Conservation (phyloP, 2,797 vertebrate genomes). For the Lithobates sylvaticus region DNA sequence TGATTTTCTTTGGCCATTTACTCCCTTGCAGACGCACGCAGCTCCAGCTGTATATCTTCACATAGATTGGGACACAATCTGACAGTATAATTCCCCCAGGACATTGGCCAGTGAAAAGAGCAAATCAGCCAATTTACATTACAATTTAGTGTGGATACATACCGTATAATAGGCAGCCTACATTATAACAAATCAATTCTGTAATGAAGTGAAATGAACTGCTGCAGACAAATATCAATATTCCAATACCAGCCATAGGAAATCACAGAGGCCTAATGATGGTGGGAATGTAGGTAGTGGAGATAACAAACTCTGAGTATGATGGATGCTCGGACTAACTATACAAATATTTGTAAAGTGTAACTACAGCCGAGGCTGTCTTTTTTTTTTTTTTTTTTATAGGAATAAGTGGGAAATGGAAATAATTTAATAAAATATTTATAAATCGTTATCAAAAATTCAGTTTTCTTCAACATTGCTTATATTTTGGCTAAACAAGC, state of each 20-base stretch:
- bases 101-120: conserved; percentile 8
- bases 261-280: background rate
- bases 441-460: too few species aligned
- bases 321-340: too few species aligned
- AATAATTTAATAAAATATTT: too few species aligned
- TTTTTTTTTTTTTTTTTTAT: too few species aligned
- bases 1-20: too few species aligned
- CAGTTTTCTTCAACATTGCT: too few species aligned
- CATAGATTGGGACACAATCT: background rate
- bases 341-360: too few species aligned
- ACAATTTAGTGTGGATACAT: conserved; percentile 4
- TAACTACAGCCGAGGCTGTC: too few species aligned
- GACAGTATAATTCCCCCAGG: background rate
- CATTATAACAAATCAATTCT: conserved; percentile 29
- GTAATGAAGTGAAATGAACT: conserved; percentile 19
- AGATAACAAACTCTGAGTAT: too few species aligned
- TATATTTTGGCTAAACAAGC: too few species aligned
- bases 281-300: too few species aligned
- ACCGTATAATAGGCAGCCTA: background rate
- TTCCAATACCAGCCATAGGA: conserved; percentile 6
- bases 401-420: too few species aligned
- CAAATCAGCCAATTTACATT: conserved; percentile 26
- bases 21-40: background rate
- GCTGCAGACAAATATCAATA: conserved; percentile 16
- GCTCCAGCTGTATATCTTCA: background rate